Evolutionary conservation across 64 coral and sea anemone species (phyloP), one percentile per base, ranked within the genome.

Genomic region (Porites australiensis): DNA sequence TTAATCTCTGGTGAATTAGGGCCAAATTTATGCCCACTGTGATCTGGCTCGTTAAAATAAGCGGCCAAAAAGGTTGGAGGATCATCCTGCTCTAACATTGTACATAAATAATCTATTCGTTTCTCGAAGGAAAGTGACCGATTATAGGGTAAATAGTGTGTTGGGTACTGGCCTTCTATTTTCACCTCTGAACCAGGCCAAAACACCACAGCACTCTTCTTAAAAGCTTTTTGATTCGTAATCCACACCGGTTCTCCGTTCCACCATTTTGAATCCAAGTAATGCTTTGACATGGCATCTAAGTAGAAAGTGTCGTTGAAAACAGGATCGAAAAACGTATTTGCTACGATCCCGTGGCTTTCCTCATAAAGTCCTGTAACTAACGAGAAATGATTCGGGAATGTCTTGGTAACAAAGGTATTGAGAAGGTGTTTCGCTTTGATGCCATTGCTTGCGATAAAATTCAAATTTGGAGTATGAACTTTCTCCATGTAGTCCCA

Each of bases 291-390:
- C 7, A 16, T 1, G 3, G 27, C 8, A 65, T 80, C 90, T 13
- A 91, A 58, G 81, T 68, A 82, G 74, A 97, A 97, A 68, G 88
- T 94, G 10, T 93, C 93, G 46, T 91, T 75, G 44, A 97, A 97
- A 8, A 88, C 15, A 18, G 95, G 95, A 73, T 97, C 95, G 22
- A 91, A 97, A 83, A 97, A 94, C 12, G 58, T 94, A 67, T 97
- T 97, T 3, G 82, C 82, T 44, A 97, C 88, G n/a, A 97, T 83
- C 58, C 95, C 95, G 82, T 97, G 95, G 70, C 88, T 97, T 58
- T 97, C 95, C 16, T 93, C 95, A n/a, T 97, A 97, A 53, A 97
- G 62, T 37, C 95, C 95, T 48, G 95, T 97, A 2, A 97, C 92
- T 61, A 97, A 73, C 16, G 95, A 91, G 68, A 82, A 94, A 69